phyloP scores from a whole-genome alignment of 2,797 vertebrate genomes.

The Lacerta bilineata region DNA sequence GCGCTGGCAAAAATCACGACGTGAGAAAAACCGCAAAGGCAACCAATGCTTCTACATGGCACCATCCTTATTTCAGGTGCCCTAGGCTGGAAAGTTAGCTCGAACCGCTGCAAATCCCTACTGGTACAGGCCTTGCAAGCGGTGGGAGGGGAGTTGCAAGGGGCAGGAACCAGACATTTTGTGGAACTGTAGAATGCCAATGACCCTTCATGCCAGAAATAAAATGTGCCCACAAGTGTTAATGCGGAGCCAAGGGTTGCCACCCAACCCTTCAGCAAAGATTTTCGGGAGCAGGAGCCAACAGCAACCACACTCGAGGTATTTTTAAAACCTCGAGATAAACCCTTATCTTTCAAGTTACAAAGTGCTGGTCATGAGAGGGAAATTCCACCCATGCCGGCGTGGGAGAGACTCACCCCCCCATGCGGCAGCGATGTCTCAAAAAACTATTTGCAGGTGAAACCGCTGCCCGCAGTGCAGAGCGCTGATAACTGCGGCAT shows the following conservation, averaged over 20 bases:
- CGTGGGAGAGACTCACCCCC: not conserved
- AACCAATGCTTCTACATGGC: no score
- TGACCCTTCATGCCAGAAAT: not conserved
- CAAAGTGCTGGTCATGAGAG: not conserved
- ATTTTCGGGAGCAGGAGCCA: not conserved
- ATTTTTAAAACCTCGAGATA: not conserved
- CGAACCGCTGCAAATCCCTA: not conserved
- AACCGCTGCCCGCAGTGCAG: not conserved
- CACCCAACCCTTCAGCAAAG: not conserved
- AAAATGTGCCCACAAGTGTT: not conserved
- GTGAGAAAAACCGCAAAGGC: no score
- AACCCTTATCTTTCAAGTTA: not conserved
- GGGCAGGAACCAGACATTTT: not conserved
- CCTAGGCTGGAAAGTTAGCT: not conserved
- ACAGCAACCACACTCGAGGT: not conserved
- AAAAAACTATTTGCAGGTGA: not conserved
- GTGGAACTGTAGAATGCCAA: not conserved
- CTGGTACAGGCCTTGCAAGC: not conserved
- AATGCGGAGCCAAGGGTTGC: not conserved
- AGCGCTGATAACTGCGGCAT: not conserved
- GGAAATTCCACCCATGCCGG: not conserved
- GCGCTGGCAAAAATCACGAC: no score
- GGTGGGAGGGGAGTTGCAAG: not conserved
- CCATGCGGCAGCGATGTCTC: accelerated
- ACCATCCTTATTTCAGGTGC: not conserved